Evolutionary conservation across 2,888 invertebrate genomes (phyloP).

Genomic region (Phymatocera aterrima): DNA sequence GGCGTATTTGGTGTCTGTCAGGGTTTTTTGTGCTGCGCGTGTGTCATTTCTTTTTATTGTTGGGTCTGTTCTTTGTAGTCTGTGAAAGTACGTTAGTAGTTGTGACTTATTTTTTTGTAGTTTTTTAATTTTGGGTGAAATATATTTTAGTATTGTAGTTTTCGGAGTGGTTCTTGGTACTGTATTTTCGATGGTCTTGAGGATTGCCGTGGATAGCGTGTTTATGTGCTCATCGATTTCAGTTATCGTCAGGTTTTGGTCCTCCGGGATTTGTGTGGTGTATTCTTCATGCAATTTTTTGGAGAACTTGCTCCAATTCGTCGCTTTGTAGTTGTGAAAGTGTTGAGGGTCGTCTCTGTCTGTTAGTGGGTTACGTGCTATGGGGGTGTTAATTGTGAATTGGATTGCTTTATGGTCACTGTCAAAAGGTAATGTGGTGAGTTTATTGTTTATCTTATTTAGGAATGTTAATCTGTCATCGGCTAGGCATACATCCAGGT

Average conservation of each 20-base stretch:
- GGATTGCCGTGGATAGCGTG: not conserved
- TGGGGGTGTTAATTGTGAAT: not conserved
- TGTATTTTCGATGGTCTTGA: not conserved
- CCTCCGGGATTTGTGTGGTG: not conserved
- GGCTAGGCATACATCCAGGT: conserved; percentile 3
- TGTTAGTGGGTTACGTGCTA: not conserved
- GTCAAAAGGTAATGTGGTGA: conserved; percentile 18
- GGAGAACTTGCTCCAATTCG: not conserved
- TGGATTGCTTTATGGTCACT: conserved; percentile 37
- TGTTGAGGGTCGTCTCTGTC: not conserved
- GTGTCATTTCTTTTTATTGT: not conserved
- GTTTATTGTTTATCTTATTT: not conserved
- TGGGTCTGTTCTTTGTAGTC: not conserved
- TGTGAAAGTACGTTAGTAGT: not conserved
- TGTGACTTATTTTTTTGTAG: not conserved
- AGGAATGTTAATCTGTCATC: conserved; percentile 1
- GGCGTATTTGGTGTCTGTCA: not conserved
- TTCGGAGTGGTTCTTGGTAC: conserved; percentile 15
- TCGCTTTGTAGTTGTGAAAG: conserved; percentile 9
- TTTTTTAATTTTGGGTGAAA: conserved; percentile 10
- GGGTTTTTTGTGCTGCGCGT: not conserved
- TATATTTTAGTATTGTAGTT: not conserved
- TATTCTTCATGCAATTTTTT: not conserved
- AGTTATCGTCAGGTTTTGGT: not conserved
- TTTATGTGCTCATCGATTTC: not conserved